Base-by-base conservation (phyloP, 2,113 vertebrate species). In the Sigmodon hispidus region DNA sequence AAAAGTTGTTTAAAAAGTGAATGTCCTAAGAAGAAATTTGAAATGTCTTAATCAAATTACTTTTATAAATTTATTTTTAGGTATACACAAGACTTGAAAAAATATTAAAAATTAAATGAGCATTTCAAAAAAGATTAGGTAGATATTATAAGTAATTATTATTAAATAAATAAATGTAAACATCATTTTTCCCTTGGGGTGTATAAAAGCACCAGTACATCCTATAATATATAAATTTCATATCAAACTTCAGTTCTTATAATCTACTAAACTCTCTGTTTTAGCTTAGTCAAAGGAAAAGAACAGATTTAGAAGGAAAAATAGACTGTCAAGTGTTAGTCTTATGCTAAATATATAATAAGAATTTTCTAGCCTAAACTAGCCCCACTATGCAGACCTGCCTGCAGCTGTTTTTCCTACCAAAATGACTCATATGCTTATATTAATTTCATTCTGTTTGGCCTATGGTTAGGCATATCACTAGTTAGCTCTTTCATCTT, bases 231-330 rank as follows among this genome's bases (percentile, higher is more conserved):
- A 3, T 75, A 8, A 52, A 40, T 89, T 96, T 91, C 84, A 31
- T 70, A 31, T 83, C 87, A 65, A 91, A 80, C 57, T 52, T 6
- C 55, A 75, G 45, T 43, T 65, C 16, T 73, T 84, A 4, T 67
- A 19, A 55, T 63, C 69, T 87, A 67, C 36, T 70, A 48, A 95
- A 83, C 7, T 81, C 9, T 75, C 26, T 73, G 81, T 84, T 69
- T 90, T 90, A 94, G 73, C 22, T 8, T 17, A 34, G 15, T 3
- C 72, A 90, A 81, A 81, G 52, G 9, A 75, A 8, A 52, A 96
- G 80, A 89, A 81, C 67, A 8, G 34, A 81, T 80, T 92, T 11
- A 70, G 36, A 95, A 94, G 43, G 19, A 84, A 92, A 92, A 36
- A n/a, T 21, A 75, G 12, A 57, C 1, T 72, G 19, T 50, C 15